phyloP scores from a whole-genome alignment of 2,113 vertebrate species.

The Agapornis roseicollis region DNA sequence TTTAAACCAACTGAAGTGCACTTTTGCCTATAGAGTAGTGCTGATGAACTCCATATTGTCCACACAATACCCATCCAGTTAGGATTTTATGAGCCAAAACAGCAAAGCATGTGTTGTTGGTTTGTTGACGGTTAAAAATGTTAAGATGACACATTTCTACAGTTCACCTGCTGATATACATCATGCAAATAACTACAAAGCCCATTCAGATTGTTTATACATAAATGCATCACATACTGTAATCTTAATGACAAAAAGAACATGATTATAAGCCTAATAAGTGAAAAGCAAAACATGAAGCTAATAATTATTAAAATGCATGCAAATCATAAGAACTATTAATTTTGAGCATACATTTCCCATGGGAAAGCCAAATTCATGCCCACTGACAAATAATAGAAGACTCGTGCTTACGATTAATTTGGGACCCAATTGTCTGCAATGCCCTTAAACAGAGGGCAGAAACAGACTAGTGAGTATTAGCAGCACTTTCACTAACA shows the following conservation, averaged over 20 bases:
- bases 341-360: not conserved
- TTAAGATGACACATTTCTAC: not conserved
- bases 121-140: slow-evolving; percentile 50
- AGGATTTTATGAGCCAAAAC: slow-evolving; percentile 36
- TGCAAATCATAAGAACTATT: not conserved
- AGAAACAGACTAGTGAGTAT: not conserved
- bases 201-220: not conserved
- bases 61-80: not conserved
- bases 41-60: not conserved
- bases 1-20: not conserved
- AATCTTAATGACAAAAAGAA: not conserved
- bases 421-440: not conserved
- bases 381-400: not conserved
- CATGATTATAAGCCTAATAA: not conserved
- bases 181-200: slow-evolving; percentile 10
- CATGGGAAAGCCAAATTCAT: not conserved
- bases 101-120: not conserved
- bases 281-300: not conserved
- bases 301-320: slow-evolving; percentile 28
- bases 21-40: not conserved
- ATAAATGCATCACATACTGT: not conserved
- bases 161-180: not conserved
- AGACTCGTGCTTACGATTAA: rapidly evolving
- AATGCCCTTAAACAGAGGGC: not conserved
- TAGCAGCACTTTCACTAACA: not conserved